Base-by-base conservation (phyloP, 2,113 vertebrate genomes). In the Xiphophorus maculatus region DNA sequence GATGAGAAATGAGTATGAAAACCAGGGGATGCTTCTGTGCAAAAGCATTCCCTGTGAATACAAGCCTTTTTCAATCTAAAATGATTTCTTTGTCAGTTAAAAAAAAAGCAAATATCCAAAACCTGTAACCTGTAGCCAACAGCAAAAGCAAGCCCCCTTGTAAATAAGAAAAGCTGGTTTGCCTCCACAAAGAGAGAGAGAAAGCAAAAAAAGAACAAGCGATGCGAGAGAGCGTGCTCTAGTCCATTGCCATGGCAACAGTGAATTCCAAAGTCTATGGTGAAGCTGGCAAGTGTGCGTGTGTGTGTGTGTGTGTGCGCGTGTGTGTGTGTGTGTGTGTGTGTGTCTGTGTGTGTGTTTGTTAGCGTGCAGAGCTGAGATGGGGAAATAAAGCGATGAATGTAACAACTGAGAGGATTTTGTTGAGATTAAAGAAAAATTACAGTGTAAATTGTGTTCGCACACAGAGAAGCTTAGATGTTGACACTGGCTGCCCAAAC, bases 201-300 rank as follows among this genome's bases (percentile, higher is more conserved):
- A 75, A 79, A 87, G 87, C 83, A 78, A 85, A 27, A 87, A 87
- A 88, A 89, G 79, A 92, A 91, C 81, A 89, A 80, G 87, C 83
- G 40, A 86, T 77, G 86, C 27, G 14, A 88, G 82, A 89, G 88
- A 93, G 91, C 82, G 89, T 93, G 91, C 84, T 87, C 90, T 86
- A 66, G 83, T 80, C 85, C 83, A 87, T 95, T 33, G 67, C 91
- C 93, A 94, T 94, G 93, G 94, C 93, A 95, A 94, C 93, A 94
- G 91, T 84, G 91, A 88, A 93, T 94, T 94, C 92, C 89, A 90
- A 93, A 93, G 92, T 92, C 88, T 90, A 87, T 75, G 89, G 87
- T 80, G 88, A 82, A 94, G 76, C 80, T 83, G 73, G 75, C 13
- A 65, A 75, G 84, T 28, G 79, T 69, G 79, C 33, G 28, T 73